Conservation (phyloP, 2,797 vertebrate genomes). For the Urophycis tenuis region DNA sequence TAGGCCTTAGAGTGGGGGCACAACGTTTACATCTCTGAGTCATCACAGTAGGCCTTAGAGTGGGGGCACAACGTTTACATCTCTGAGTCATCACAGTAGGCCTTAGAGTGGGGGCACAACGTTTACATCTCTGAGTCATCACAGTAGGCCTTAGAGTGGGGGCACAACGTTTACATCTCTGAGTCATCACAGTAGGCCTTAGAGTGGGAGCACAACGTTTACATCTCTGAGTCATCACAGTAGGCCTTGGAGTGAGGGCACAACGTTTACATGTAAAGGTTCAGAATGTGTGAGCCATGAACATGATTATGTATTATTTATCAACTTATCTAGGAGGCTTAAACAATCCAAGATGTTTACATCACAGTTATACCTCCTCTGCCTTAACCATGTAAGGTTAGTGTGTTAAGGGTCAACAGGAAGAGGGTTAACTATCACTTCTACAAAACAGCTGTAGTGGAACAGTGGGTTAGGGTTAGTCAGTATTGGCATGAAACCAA, state of each 20-base stretch:
- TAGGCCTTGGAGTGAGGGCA: conserved; percentile 70
- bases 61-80: conserved; percentile 25
- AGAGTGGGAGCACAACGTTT: background rate
- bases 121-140: conserved; percentile 77
- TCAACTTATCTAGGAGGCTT: too few relatives aligned
- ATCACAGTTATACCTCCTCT: too few relatives aligned
- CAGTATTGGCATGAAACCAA: too few relatives aligned
- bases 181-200: conserved; percentile 90
- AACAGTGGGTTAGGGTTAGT: too few relatives aligned
- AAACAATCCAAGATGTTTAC: too few relatives aligned
- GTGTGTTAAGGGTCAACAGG: too few relatives aligned
- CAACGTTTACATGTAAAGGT: background rate
- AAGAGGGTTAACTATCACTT: too few relatives aligned
- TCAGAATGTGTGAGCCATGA: too few relatives aligned
- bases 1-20: conserved; percentile 70
- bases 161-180: conserved; percentile 59
- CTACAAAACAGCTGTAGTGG: too few relatives aligned
- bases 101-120: conserved; percentile 60
- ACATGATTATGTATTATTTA: too few relatives aligned
- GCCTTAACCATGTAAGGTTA: too few relatives aligned
- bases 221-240: conserved; percentile 84
- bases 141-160: conserved; percentile 78
- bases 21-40: conserved; percentile 68
- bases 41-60: conserved; percentile 86
- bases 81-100: conserved; percentile 88